phyloP scores from a whole-genome alignment of 2,888 invertebrate genomes.

The Trissolcus brochymenae region DNA sequence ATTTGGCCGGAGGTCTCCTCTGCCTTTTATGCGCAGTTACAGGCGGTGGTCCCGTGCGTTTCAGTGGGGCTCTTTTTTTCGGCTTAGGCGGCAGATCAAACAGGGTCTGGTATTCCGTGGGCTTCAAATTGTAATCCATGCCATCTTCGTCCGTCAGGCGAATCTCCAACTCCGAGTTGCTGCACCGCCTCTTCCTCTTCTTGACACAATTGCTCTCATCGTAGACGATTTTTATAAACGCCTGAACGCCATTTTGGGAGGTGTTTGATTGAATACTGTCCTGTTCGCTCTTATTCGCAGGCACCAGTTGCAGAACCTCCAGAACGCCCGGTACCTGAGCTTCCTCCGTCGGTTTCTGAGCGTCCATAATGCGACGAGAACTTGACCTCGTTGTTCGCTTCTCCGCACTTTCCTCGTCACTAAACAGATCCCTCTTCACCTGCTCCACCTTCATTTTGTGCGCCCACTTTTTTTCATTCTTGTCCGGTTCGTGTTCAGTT shows the following conservation, averaged over 20 bases:
- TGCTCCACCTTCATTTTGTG: slow-evolving; percentile 66
- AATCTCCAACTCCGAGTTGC: slow-evolving; percentile 64
- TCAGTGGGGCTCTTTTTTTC: slow-evolving; percentile 24
- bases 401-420: slow-evolving; percentile 69
- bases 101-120: slow-evolving; percentile 66
- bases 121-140: slow-evolving; percentile 60
- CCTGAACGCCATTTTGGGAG: slow-evolving; percentile 13
- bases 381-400: slow-evolving; percentile 65
- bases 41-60: neutral
- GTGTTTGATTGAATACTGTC: slow-evolving; percentile 28
- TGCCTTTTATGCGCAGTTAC: neutral
- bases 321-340: slow-evolving; percentile 65
- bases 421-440: slow-evolving; percentile 72
- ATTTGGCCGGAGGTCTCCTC: slow-evolving; percentile 19
- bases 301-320: slow-evolving; percentile 69
- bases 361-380: slow-evolving; percentile 56
- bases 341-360: slow-evolving; percentile 53
- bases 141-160: slow-evolving; percentile 60
- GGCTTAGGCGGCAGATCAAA: slow-evolving; percentile 53
- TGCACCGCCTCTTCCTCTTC: slow-evolving; percentile 65
- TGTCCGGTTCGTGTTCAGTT: neutral
- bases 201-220: slow-evolving; percentile 64
- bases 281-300: slow-evolving; percentile 63
- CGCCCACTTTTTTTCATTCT: slow-evolving; percentile 15
- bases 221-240: slow-evolving; percentile 55